Conservation (phyloP, 2,888 invertebrate species). For the Cephus rjabovi region DNA sequence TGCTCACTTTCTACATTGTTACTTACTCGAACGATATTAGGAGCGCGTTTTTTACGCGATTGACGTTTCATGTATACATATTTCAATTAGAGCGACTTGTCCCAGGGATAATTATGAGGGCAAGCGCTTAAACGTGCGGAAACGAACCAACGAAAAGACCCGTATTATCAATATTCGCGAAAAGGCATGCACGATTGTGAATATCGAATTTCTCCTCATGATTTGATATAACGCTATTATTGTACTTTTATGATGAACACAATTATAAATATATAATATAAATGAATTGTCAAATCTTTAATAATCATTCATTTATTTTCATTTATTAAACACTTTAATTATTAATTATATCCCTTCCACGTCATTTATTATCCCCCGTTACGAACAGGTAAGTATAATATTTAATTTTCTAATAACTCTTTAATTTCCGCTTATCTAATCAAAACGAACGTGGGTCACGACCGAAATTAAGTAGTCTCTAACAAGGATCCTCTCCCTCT, state of each 20-base stretch:
- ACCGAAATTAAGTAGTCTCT: neutral
- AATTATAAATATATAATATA: slow-evolving; percentile 59
- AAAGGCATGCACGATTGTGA: slow-evolving; percentile 53
- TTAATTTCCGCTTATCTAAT: neutral
- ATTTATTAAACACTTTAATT: too few species aligned
- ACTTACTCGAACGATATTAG: slow-evolving; percentile 7
- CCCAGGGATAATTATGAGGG: neutral
- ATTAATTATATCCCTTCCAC: neutral
- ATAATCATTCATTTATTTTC: neutral
- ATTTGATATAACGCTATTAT: slow-evolving; percentile 65
- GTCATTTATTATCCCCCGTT: neutral
- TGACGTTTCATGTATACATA: neutral
- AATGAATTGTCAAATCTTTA: neutral
- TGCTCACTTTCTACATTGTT: slow-evolving; percentile 7
- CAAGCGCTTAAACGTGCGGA: neutral
- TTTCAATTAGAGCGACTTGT: neutral
- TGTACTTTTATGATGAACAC: slow-evolving; percentile 65
- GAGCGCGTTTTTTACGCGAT: neutral
- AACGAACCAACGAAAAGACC: slow-evolving; percentile 5
- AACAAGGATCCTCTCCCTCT: neutral
- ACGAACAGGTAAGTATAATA: neutral
- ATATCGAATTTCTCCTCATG: slow-evolving; percentile 62
- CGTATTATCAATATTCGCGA: slow-evolving; percentile 35
- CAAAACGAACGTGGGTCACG: neutral
- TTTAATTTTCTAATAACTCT: neutral